phyloP scores from a whole-genome alignment of 2,113 vertebrate species.

The Cettia cetti region DNA sequence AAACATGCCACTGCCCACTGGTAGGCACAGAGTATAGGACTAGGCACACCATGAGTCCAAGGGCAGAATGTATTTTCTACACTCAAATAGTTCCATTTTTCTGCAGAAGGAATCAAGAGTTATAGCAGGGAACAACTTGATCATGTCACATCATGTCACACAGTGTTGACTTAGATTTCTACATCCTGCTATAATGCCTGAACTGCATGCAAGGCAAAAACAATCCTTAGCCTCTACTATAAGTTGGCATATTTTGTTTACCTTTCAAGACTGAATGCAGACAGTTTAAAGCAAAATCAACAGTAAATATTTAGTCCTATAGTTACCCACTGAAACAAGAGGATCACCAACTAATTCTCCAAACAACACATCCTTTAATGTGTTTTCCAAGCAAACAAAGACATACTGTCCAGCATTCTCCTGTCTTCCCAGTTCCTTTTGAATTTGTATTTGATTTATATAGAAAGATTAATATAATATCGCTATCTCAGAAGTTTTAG shows the following conservation, averaged over 20 bases:
- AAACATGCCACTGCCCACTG: neutral
- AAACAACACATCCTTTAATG: neutral
- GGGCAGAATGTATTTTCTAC: neutral
- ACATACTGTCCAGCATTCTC: neutral
- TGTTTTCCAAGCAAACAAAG: neutral
- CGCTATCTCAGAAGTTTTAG: neutral
- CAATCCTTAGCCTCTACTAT: neutral
- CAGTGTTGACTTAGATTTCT: neutral
- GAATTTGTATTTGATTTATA: neutral
- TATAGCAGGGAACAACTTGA: neutral
- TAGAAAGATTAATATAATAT: neutral
- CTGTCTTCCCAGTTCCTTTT: neutral
- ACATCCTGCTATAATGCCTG: neutral
- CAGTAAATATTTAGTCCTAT: neutral
- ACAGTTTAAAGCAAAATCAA: neutral
- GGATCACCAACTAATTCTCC: neutral
- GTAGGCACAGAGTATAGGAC: neutral
- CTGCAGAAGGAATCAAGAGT: neutral
- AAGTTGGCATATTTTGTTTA: neutral
- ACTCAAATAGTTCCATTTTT: neutral
- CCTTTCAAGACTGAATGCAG: neutral
- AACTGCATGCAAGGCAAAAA: neutral
- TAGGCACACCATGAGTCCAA: fast-evolving
- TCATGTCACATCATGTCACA: neutral
- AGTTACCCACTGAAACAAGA: neutral